Percentiles rank a stretch among this genome's conserved stretches.
phyloP scores from a whole-genome alignment of 2,113 vertebrate genomes.

The Peromyscus maniculatus region DNA sequence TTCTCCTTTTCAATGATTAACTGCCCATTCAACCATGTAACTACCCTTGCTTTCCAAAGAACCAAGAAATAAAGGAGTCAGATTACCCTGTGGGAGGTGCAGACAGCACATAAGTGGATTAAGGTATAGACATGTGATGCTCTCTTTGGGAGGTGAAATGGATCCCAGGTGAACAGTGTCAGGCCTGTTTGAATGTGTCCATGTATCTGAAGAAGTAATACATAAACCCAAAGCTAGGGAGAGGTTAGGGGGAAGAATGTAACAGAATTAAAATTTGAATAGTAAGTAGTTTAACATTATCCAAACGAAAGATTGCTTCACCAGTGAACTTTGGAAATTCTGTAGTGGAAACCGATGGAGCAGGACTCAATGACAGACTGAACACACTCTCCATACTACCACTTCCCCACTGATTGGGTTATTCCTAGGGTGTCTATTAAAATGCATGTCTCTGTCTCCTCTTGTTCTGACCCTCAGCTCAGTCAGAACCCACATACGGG shows the following conservation, averaged over 20 bases:
- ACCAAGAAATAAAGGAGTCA: constrained; percentile 15
- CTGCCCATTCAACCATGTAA: constrained; percentile 43
- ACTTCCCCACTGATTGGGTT: not conserved
- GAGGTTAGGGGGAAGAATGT: constrained; percentile 15
- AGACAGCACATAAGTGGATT: constrained; percentile 31
- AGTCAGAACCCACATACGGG: not conserved
- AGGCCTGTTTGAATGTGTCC: constrained; percentile 44
- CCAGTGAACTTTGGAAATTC: not conserved
- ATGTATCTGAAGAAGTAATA: constrained; percentile 7
- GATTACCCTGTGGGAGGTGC: constrained; percentile 33
- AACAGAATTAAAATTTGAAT: not conserved
- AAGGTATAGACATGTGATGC: constrained; percentile 7
- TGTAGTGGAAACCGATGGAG: not conserved
- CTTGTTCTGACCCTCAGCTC: not conserved
- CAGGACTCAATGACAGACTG: not conserved
- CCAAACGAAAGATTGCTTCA: constrained; percentile 5
- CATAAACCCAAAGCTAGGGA: constrained; percentile 38
- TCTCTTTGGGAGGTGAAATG: constrained; percentile 50
- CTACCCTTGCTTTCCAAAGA: constrained; percentile 43
- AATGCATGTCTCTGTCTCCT: not conserved
- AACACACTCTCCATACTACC: not conserved
- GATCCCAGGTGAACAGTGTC: not conserved
- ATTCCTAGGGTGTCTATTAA: not conserved
- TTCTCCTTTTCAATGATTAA: constrained; percentile 36
- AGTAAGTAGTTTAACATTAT: not conserved